Evolutionary conservation across 2,797 vertebrate species (phyloP), one percentile per base, ranked within the genome.

Genomic region (Dendrocincla tyrannina): DNA sequence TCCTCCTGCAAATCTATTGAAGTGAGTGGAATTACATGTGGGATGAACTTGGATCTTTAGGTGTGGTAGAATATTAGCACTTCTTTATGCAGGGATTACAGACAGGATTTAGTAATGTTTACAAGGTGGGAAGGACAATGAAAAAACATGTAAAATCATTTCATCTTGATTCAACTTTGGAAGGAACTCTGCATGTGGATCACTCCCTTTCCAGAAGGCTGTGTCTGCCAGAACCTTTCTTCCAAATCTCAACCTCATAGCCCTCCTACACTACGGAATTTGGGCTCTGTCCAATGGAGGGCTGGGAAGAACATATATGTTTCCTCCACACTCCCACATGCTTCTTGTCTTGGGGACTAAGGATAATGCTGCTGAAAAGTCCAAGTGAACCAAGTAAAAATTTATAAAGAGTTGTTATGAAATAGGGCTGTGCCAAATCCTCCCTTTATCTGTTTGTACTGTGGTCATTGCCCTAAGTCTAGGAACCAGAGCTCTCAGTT

Each of bases 61-160:
- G 91, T 93, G 91, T 88, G 89, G 88, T 67, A 86, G 82, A 94
- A 74, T 94, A 97, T 94, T 94, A 97, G 74, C 96, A 88, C 94
- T 94, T 93, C 93, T 95, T 96, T 91, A 91, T 81, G 68, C 73
- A 89, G 85, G 85, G 44, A 77, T 96, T 86, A 93, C 66, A 93
- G 89, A 96, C 92, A 95, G 94, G 76, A 89, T 93, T 88, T 78
- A 81, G 91, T 80, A 94, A 96, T 94, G 96, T 97, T 95, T 95
- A 95, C 95, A 95, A 93, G 92, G 92, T 94, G 89, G 82, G 91
- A 94, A 93, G 89, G 89, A 94, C 96, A 95, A 86, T 74, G 85
- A 96, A 97, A 88, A 77, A 96, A 82, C 85, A 90, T 90, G 88
- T 88, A 95, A 94, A 95, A 93, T 85, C 56, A 95, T 93, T 96